These are phyloP conservation scores for Panagrolaimus sp. DNA, from an alignment of 1,140 invertebrate species.

Conservation along the genomic window DNA sequence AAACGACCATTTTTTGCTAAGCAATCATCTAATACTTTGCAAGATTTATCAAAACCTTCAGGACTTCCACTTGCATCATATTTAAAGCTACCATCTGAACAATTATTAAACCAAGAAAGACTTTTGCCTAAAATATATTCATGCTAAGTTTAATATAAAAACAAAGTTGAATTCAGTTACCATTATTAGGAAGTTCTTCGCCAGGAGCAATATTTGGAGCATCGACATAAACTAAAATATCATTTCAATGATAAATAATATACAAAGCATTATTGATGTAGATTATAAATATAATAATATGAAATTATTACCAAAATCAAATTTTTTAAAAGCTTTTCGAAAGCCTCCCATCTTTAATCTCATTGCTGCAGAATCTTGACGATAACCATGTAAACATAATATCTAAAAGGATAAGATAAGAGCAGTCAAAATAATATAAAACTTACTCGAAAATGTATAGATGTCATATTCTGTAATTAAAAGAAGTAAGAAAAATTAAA, in stretches of 20 bases:
- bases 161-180: background rate
- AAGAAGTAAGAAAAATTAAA: too few species aligned
- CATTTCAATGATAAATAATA: too few species aligned
- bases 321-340: slow-evolving; percentile 2
- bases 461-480: too few species aligned
- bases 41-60: background rate
- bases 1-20: background rate
- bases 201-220: slow-evolving; percentile 3
- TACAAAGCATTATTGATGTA: background rate
- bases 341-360: background rate
- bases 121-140: too few species aligned
- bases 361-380: slow-evolving; percentile 7
- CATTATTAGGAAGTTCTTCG: background rate
- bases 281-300: background rate
- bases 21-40: background rate
- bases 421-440: too few species aligned
- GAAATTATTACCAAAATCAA: background rate
- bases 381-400: slow-evolving; percentile 7
- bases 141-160: too few species aligned
- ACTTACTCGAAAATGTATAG: too few species aligned
- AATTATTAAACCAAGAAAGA: slow-evolving; percentile 1
- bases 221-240: background rate
- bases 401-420: background rate
- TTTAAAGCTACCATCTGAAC: background rate
- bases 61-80: background rate